Evolutionary conservation across 2,797 vertebrate genomes (phyloP).

Genomic region (Hipposideros larvatus): DNA sequence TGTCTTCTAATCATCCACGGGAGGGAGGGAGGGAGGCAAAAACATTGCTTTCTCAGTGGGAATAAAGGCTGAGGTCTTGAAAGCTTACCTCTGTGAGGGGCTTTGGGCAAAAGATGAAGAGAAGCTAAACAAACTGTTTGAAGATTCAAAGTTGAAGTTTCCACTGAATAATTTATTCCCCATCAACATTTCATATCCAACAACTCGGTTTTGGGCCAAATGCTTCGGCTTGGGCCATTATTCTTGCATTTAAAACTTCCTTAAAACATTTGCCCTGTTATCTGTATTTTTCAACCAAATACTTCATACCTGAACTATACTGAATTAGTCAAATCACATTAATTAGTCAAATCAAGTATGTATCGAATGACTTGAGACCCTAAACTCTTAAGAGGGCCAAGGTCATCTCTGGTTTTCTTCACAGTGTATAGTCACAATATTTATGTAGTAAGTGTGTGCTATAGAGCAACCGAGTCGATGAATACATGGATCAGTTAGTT

Average conservation of each 20-base stretch:
- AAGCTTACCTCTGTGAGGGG: background rate
- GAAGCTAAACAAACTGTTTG: background rate
- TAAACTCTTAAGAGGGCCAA: background rate
- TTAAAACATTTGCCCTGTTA: background rate
- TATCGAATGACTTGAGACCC: background rate
- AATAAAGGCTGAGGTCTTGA: background rate
- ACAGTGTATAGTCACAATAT: background rate
- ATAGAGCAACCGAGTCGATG: background rate
- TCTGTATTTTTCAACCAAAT: background rate
- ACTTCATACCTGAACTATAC: background rate
- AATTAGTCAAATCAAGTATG: background rate
- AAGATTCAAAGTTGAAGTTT: background rate
- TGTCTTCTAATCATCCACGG: conserved; percentile 70
- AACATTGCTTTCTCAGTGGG: background rate
- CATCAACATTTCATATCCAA: background rate
- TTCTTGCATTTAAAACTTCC: background rate
- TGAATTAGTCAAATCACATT: background rate
- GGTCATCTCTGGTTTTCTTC: background rate
- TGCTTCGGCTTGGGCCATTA: background rate
- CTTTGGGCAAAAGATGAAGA: background rate
- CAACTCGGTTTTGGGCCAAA: background rate
- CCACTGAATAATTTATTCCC: background rate
- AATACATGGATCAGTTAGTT: background rate
- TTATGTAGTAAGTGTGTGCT: background rate
- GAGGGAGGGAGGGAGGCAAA: background rate